Evolutionary conservation across 2,888 invertebrate genomes (phyloP).

Genomic region (Sarcophaga variegata): DNA sequence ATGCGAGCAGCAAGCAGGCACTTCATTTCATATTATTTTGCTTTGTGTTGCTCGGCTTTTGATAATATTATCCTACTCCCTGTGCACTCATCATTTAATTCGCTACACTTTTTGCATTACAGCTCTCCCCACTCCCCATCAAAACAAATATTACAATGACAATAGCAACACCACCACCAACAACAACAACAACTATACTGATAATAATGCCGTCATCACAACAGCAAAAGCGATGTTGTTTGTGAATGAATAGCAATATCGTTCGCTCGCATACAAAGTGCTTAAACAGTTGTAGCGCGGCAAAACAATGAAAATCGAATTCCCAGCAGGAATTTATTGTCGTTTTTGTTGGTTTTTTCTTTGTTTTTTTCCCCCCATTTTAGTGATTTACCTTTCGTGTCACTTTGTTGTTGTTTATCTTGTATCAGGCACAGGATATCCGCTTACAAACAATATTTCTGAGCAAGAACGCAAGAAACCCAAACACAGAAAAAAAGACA

Average conservation of each 20-base stretch:
- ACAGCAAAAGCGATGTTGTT: not conserved
- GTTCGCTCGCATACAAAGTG: not conserved
- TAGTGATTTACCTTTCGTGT: constrained; percentile 16
- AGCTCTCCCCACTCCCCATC: not conserved
- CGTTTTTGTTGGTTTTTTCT: not conserved
- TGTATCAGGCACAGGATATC: constrained; percentile 40
- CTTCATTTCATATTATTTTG: too few relatives aligned
- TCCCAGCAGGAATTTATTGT: constrained; percentile 39
- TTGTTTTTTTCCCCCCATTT: not conserved
- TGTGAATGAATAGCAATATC: not conserved
- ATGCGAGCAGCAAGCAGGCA: not conserved
- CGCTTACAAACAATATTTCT: constrained; percentile 54
- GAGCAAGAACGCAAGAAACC: not conserved
- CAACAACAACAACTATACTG: not conserved
- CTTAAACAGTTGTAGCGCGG: constrained; percentile 22
- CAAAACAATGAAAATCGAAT: constrained; percentile 46
- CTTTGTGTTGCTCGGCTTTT: not conserved
- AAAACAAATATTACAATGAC: not conserved
- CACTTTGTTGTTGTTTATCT: constrained; percentile 20
- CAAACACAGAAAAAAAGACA: not conserved
- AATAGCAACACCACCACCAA: not conserved
- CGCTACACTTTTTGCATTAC: constrained; percentile 6
- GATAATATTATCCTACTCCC: constrained; percentile 45
- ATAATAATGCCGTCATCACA: too few relatives aligned
- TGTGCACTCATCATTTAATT: constrained; percentile 25